These are phyloP conservation scores for Drosophila trapezifrons DNA, from an alignment of 1,140 invertebrate species.

Conservation along the genomic window DNA sequence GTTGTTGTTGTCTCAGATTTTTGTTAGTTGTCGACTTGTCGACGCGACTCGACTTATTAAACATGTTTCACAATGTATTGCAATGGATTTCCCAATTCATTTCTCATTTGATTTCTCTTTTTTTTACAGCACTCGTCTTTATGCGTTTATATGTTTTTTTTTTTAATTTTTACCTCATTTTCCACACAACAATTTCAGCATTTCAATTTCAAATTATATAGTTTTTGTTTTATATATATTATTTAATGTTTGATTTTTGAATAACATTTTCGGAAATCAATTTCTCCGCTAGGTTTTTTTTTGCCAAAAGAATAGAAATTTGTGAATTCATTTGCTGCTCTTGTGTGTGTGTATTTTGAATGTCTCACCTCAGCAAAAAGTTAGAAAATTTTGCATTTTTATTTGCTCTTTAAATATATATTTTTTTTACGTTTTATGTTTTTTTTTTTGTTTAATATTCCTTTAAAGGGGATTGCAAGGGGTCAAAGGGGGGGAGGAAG, in stretches of 20 bases:
- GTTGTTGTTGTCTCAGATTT: conserved; percentile 42
- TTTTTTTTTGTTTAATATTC: conserved; percentile 17
- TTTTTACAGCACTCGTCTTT: conserved; percentile 63
- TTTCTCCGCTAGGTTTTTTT: conserved; percentile 29
- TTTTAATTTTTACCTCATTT: conserved; percentile 80
- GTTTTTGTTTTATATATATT: conserved; percentile 1
- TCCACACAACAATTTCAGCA: conserved; percentile 84
- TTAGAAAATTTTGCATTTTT: conserved; percentile 50
- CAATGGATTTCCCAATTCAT: conserved; percentile 68
- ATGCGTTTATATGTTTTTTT: conserved; percentile 50
- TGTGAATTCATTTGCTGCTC: conserved; percentile 74
- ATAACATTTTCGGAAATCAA: conserved; percentile 31
- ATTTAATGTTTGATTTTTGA: conserved; percentile 36
- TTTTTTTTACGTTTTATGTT: too few species aligned
- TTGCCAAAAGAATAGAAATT: conserved; percentile 41
- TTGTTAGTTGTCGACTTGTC: conserved; percentile 67
- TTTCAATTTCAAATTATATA: conserved; percentile 56
- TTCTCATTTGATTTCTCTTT: conserved; percentile 48
- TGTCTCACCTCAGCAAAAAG: conserved; percentile 84
- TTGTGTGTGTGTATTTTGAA: conserved; percentile 83
- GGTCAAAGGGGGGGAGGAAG: conserved; percentile 9
- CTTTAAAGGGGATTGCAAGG: conserved; percentile 31
- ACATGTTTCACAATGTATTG: conserved; percentile 84
- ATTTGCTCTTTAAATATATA: conserved; percentile 21
- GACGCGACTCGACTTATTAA: conserved; percentile 72